A percentile compares a stretch with the other conserved stretches of the same genome.
Evolutionary conservation across 2,113 vertebrate species (phyloP).

Genomic region (Litocranius walleri): DNA sequence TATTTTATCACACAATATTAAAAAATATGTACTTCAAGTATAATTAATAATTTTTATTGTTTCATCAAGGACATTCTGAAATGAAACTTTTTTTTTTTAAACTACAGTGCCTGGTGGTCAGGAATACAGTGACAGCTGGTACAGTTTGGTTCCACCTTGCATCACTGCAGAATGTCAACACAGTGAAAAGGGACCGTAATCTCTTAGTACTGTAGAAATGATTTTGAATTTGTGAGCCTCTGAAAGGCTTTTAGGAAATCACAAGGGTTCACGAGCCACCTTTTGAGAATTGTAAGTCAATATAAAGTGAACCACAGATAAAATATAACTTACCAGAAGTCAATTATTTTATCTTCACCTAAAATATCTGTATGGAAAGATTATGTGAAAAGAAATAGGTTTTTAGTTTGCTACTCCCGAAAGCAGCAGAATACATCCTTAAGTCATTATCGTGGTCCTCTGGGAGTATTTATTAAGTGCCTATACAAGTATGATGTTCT

Average conservation of each 20-base stretch:
- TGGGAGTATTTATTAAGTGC: conserved; percentile 21
- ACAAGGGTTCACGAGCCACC: background rate
- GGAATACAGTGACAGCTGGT: background rate
- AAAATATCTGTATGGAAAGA: background rate
- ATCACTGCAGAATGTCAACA: background rate
- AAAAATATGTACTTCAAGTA: background rate
- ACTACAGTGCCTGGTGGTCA: background rate
- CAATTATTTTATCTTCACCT: conserved; percentile 12
- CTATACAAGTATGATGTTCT: background rate
- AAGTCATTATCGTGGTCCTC: background rate
- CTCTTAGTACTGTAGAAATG: background rate
- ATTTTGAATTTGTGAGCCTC: conserved; percentile 18
- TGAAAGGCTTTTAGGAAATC: background rate
- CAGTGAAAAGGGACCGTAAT: background rate
- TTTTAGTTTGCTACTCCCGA: conserved; percentile 29
- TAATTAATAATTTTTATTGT: conserved; percentile 30
- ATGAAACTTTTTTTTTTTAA: background rate
- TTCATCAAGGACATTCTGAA: conserved; percentile 27
- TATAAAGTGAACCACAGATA: background rate
- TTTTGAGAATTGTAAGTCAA: conserved; percentile 9
- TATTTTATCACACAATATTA: conserved; percentile 41
- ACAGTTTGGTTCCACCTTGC: background rate
- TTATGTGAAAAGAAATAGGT: background rate
- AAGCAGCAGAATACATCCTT: background rate
- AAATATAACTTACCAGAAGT: background rate